phyloP scores from a whole-genome alignment of 2,888 invertebrate genomes.

The Alviniconcha strummeri region DNA sequence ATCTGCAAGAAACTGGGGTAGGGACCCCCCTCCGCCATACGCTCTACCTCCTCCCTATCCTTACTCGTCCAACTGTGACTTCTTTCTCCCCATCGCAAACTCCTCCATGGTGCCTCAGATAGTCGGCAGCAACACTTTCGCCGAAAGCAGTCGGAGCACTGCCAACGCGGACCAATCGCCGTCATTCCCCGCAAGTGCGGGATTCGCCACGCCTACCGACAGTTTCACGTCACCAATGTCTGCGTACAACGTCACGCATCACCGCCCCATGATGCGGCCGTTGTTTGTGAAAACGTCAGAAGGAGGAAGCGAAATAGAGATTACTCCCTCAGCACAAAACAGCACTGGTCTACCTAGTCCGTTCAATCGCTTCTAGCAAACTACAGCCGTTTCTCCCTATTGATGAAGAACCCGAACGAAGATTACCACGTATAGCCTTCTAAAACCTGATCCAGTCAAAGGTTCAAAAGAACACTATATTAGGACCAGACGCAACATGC shows the following conservation, averaged over 20 bases:
- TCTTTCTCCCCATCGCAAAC: constrained; percentile 10
- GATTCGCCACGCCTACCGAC: background rate
- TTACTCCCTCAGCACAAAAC: constrained; percentile 21
- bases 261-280: background rate
- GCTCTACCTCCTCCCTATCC: constrained; percentile 20
- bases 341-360: constrained; percentile 19
- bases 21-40: constrained; percentile 15
- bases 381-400: too few species aligned
- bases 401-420: too few species aligned
- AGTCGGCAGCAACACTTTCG: background rate
- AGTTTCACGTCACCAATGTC: background rate
- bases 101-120: constrained; percentile 1
- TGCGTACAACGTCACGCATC: background rate
- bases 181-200: background rate
- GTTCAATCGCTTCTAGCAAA: constrained; percentile 6
- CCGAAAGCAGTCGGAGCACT: too few species aligned
- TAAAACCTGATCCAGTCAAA: too few species aligned
- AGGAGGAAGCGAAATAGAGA: constrained; percentile 16
- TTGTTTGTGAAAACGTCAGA: constrained; percentile 10
- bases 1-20: background rate
- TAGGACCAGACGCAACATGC: too few species aligned
- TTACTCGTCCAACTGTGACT: constrained; percentile 3
- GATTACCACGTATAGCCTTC: too few species aligned
- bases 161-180: background rate
- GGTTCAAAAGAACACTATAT: too few species aligned